phyloP scores from a whole-genome alignment of 2,113 vertebrate species.

The Pelecanoides urinatrix region DNA sequence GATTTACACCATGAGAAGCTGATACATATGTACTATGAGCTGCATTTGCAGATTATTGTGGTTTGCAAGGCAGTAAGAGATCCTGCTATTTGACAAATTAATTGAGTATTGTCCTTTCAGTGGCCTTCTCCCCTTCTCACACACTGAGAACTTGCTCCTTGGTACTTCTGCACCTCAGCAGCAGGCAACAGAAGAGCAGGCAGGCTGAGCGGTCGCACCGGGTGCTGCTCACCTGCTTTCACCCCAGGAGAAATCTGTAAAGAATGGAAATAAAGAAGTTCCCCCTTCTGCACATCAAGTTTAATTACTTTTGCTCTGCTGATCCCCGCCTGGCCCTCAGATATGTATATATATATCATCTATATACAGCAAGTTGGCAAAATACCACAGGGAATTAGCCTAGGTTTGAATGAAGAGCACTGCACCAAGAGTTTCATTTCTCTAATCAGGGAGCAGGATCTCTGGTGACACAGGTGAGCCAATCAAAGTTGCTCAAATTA shows the following conservation, averaged over 20 bases:
- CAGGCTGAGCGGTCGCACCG: background rate
- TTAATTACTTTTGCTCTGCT: background rate
- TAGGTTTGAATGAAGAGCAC: background rate
- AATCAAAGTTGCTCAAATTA: background rate
- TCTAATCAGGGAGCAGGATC: background rate
- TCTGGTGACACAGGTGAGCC: background rate
- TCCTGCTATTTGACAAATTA: background rate
- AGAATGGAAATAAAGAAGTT: background rate
- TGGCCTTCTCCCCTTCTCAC: background rate
- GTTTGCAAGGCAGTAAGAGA: background rate
- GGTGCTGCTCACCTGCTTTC: background rate
- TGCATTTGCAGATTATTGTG: background rate
- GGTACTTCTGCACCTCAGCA: background rate
- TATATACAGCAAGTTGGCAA: background rate
- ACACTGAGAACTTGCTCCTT: rapidly evolving
- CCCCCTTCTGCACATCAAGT: background rate
- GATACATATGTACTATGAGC: rapidly evolving
- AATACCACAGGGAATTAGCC: background rate
- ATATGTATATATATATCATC: background rate
- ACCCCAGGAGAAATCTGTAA: background rate
- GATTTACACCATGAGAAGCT: rapidly evolving
- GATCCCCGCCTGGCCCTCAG: background rate
- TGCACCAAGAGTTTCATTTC: background rate
- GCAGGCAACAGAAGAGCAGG: background rate
- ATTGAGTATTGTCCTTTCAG: rapidly evolving